A percentile compares a stretch with the other conserved stretches of the same genome.
These are phyloP conservation scores for Ashinkailepas kermadecensis DNA, from an alignment of 2,888 invertebrate genomes.

Conservation along the genomic window DNA sequence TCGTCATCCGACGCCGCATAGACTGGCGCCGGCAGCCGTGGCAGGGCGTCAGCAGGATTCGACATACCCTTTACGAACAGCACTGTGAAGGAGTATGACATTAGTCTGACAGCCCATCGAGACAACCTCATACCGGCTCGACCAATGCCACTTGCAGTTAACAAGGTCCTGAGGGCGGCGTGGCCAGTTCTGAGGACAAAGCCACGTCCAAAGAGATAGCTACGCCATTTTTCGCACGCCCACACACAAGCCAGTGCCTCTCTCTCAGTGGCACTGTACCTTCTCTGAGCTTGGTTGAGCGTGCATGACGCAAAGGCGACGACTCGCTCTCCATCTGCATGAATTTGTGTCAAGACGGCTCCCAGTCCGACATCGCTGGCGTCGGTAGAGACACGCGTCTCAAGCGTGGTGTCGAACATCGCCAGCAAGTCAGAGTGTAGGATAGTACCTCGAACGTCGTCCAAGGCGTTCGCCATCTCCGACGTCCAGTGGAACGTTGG, in stretches of 20 bases:
- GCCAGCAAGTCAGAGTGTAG: too few species aligned
- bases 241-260: background rate
- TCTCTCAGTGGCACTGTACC: background rate
- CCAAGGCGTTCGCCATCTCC: background rate
- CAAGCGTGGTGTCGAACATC: background rate
- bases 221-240: background rate
- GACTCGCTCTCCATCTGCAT: too few species aligned
- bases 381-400: background rate
- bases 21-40: too few species aligned
- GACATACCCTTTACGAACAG: too few species aligned
- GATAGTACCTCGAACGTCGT: too few species aligned
- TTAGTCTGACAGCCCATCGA: background rate
- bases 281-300: too few species aligned
- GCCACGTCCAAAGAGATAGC: background rate
- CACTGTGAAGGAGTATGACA: too few species aligned
- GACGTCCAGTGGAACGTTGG: background rate
- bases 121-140: background rate
- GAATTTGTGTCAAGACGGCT: too few species aligned
- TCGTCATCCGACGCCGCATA: too few species aligned
- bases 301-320: too few species aligned
- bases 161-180: background rate
- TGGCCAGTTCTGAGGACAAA: background rate
- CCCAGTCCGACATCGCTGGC: background rate
- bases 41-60: too few species aligned
- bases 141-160: background rate